phyloP scores from a whole-genome alignment of 2,888 invertebrate species.

The Cryptophagus acutangulus region DNA sequence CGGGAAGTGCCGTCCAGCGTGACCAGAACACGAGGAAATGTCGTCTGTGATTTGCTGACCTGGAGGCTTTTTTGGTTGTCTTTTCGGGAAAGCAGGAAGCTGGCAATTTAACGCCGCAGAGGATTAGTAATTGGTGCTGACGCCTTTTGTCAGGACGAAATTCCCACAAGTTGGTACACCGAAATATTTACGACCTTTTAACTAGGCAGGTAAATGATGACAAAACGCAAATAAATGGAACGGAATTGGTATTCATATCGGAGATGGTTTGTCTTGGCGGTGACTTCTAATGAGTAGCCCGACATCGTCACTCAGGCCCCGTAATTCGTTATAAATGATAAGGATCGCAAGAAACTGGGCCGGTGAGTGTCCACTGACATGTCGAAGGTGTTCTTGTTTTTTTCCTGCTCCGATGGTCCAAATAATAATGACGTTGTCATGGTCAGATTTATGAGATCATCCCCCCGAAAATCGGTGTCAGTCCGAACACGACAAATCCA shows the following conservation, averaged over 20 bases:
- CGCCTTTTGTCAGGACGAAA: no score
- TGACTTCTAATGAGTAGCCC: constrained; percentile 22
- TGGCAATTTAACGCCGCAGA: background rate
- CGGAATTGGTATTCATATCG: background rate
- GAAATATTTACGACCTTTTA: no score
- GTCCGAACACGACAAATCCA: constrained; percentile 1
- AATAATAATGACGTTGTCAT: constrained; percentile 13
- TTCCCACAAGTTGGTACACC: background rate
- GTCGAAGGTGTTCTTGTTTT: constrained; percentile 20
- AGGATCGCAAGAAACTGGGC: constrained; percentile 16
- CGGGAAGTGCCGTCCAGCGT: constrained; percentile 43
- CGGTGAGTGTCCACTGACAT: constrained; percentile 18
- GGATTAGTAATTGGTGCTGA: background rate
- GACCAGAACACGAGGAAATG: constrained; percentile 39
- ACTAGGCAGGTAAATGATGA: background rate
- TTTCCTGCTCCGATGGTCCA: constrained; percentile 2
- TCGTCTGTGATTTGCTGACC: constrained; percentile 39
- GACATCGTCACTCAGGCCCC: constrained; percentile 19
- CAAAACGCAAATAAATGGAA: background rate
- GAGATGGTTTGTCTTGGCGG: constrained; percentile 12
- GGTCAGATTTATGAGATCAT: constrained; percentile 19
- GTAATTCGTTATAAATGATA: constrained; percentile 20
- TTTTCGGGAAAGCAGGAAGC: background rate
- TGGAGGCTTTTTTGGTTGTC: constrained; percentile 14
- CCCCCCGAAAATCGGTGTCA: constrained; percentile 5